Base-by-base conservation (phyloP, 37 sponge, comb jelly and placozoan species). In the Ephydatia muelleri region DNA sequence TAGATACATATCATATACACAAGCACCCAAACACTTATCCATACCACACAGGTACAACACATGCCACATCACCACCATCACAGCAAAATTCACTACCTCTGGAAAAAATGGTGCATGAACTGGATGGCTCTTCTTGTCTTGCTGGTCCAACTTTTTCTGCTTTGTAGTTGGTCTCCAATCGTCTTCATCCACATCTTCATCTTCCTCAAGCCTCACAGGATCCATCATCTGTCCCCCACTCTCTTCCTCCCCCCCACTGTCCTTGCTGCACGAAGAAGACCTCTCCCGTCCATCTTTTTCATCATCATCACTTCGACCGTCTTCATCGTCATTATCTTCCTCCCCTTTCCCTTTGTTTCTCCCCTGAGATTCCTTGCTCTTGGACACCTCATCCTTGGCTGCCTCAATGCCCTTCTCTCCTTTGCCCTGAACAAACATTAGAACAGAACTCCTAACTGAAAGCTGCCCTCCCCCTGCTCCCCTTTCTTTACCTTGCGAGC, bases 81-180 rank as follows among this genome's bases (percentile, higher is more conserved):
- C 48, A n/a, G 12, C 36, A 19, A 38, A 26, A 0, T 8, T 4
- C 16, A 88, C 37, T 31, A 94, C 94, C 73, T 81, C 86, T 38
- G 95, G 95, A 78, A 91, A 97, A 86, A 70, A 82, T 26, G 97
- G 97, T 28, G 91, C 89, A 34, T 97, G 95, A 3, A 94, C 95
- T 0, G 87, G 88, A 68, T 88, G 95, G 38, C 92, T 91, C 57
- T 89, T 72, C 5, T 36, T 76, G 26, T n/a, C 48, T 9, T 11
- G 26, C 5, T 28, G 23, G 6, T 82, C 68, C 34, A 69, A 36
- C 87, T 88, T 86, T n/a, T 91, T 82, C 34, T 80, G 78, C 86
- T 87, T 79, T 23, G n/a, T n/a, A n/a, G n/a, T n/a, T n/a, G n/a
- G n/a, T 26, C 78, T 29, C 97, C 97, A 97, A 49, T 93, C 91